Evolutionary conservation across 1,140 invertebrate genomes (phyloP).

Genomic region (Chionoecetes opilio): DNA sequence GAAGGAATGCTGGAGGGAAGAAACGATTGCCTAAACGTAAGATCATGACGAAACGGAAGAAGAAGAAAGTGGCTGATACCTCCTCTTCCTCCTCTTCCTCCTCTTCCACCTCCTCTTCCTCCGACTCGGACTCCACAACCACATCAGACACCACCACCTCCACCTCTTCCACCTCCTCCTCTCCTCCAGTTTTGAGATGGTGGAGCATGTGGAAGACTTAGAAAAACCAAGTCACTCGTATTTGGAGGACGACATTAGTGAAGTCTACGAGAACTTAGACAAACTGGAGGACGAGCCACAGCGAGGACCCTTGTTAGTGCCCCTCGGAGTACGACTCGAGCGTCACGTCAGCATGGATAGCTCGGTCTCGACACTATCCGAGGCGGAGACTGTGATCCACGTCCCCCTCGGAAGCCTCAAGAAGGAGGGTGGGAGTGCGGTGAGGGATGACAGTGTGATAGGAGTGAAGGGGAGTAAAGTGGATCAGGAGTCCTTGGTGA

Average conservation of each 20-base stretch:
- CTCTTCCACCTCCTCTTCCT: background rate
- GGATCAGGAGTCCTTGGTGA: conserved; percentile 53
- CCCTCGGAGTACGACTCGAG: conserved; percentile 77
- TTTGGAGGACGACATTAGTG: background rate
- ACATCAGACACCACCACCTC: too few relatives aligned
- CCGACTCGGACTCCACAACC: background rate
- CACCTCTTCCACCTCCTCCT: background rate
- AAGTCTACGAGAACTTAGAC: conserved; percentile 46
- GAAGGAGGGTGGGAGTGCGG: background rate
- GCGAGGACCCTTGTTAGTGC: background rate
- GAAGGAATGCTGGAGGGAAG: too few relatives aligned
- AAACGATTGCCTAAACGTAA: background rate
- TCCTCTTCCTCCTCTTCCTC: background rate
- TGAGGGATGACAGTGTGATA: conserved; percentile 66
- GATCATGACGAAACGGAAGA: background rate
- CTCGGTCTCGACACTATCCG: conserved; percentile 80
- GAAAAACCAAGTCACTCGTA: background rate
- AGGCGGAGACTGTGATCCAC: conserved; percentile 80
- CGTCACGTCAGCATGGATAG: conserved; percentile 80
- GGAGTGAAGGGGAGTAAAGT: conserved; percentile 58
- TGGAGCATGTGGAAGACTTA: background rate
- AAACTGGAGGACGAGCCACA: background rate
- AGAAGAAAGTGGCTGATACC: background rate
- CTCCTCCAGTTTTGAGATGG: background rate
- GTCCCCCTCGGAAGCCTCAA: conserved; percentile 64